Base-by-base conservation (phyloP, 2,113 vertebrate species). In the Nerophis lumbriciformis region DNA sequence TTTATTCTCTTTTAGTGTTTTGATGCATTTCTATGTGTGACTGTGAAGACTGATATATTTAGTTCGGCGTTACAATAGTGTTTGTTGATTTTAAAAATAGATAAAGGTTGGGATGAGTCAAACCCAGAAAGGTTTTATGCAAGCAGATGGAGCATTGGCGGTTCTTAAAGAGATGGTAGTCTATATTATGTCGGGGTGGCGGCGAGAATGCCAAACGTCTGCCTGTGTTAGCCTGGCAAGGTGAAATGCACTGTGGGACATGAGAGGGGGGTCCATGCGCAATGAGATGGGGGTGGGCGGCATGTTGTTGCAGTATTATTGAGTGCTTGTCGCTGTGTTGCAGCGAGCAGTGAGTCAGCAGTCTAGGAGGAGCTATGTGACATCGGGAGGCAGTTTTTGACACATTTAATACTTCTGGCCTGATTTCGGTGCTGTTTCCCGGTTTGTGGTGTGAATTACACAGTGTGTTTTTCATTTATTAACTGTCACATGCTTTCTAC, bases 81-180 rank as follows among this genome's bases (percentile, higher is more conserved):
- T 39, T 11, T 14, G 11, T 44, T 44, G 42, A 44, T 53, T 14
- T 38, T 28, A 55, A 55, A n/a, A 51, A 51, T 51, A 19, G n/a
- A 51, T 51, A 51, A 51, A 51, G 49, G 49, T 19, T 19, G 19
- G 8, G 19, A 16, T 51, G 49, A 51, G 8, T 51, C 16, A 21
- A 16, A 16, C n/a, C n/a, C 19, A 19, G 49, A 51, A 14, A 39
- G 36, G 7, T 55, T 54, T n/a, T 16, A 55, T 65, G 11, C 62
- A 65, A 72, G 81, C 82, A 86, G 85, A 87, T 83, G 80, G 83
- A 83, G 62, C 68, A 56, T 44, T 56, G 63, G 57, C 49, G 73
- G 52, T 56, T 66, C 6, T 48, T 9, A 2, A 59, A 39, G 12
- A 65, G 52, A 37, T 9, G 13, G 59, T 1, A 62, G 45, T 11